A percentile compares a stretch with the other conserved stretches of the same genome.
Conservation (phyloP, 2,888 invertebrate species). For the Heliconius charithonia region DNA sequence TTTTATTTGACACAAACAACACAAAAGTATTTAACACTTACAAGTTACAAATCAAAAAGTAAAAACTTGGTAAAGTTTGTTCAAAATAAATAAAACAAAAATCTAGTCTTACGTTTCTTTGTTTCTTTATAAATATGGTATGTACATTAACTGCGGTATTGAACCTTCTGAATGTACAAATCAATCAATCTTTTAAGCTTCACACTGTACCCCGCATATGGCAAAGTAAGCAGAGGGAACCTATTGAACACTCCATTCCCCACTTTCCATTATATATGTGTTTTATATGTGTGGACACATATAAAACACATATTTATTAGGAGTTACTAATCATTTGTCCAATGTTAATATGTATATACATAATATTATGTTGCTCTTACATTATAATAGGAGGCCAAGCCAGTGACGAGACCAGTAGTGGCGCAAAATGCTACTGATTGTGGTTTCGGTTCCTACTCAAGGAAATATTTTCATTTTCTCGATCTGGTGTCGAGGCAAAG, state of each 20-base stretch:
- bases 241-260: no score
- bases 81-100: slow-evolving; percentile 3
- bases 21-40: slow-evolving; percentile 42
- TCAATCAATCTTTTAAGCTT: neutral
- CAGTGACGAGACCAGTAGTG: no score
- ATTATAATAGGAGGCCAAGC: neutral
- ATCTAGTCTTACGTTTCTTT: neutral
- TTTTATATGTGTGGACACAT: no score
- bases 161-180: neutral
- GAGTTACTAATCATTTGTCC: neutral
- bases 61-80: neutral
- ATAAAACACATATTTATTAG: neutral
- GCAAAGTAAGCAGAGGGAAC: no score
- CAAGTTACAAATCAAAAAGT: slow-evolving; percentile 42
- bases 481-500: no score
- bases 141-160: neutral
- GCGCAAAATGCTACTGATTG: no score
- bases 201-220: neutral
- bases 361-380: neutral
- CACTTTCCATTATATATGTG: no score
- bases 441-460: no score
- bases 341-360: neutral
- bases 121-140: neutral
- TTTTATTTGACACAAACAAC: slow-evolving; percentile 44
- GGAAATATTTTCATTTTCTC: no score